Base-by-base conservation (phyloP, 2,888 invertebrate species). In the Leptopilina drosophilae region DNA sequence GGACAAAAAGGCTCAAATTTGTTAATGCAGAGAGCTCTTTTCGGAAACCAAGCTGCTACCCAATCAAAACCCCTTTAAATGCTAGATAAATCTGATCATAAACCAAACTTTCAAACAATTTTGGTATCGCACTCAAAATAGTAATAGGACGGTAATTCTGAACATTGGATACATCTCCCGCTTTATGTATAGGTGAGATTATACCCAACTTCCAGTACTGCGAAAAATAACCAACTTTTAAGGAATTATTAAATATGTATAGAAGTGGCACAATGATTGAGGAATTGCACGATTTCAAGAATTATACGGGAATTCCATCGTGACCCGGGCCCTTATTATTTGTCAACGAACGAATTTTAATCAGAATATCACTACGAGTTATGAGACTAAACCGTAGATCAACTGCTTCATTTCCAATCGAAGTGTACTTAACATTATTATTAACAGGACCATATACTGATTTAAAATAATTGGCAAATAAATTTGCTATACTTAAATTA, bases 231-330 rank as follows among this genome's bases (percentile, higher is more conserved):
- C 75, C 80, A 12, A 33, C 56, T 14, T 46, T 49, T 7, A 83
- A 40, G 0, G 81, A 80, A 33, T 53, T 42, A 2, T 49, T 77
- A 64, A 80, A 81, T n/a, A 83, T 33, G 3, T 26, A 20, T 6
- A 64, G 33, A 7, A 83, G 49, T 9, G 80, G 80, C 14, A 42
- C 46, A 49, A 76, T 42, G 2, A 83, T 40, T 9, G 59, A 33
- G 11, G 69, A 49, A 3, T 64, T 53, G 49, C 81, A 80, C 3
- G 77, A 62, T 33, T 76, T 81, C 15, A 84, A 42, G 0, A 83
- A 12, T 5, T 77, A 11, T 1, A 77, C 77, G 20, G 84, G 84
- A 4, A 84, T 64, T 20, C 81, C 78, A 78, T 84, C 84, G 7
- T 78, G 81, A n/a, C 82, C 81, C 20, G 77, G 46, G 40, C 64